Percentiles rank a stretch among this genome's conserved stretches.
Evolutionary conservation across 2,888 invertebrate genomes (phyloP).

Genomic region (Lottia gigantea): DNA sequence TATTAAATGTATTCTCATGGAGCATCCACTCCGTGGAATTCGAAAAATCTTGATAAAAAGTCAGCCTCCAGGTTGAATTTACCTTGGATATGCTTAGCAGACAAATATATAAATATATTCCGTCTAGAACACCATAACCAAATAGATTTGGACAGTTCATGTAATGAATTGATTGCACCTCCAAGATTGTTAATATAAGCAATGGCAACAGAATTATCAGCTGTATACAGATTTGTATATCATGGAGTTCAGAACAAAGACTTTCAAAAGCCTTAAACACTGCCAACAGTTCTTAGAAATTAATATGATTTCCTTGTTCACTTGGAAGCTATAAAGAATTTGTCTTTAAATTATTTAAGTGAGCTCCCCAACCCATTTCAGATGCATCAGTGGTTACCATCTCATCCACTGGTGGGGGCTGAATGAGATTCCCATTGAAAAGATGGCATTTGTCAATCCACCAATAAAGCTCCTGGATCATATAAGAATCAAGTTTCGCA

Average conservation of each 20-base stretch:
- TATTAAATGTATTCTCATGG: slow-evolving; percentile 21
- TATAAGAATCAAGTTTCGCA: background rate
- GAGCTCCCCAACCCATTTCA: background rate
- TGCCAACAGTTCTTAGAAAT: background rate
- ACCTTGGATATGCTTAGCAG: slow-evolving; percentile 23
- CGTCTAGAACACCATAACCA: slow-evolving; percentile 29
- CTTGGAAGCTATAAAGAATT: background rate
- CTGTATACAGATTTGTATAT: background rate
- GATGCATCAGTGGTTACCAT: background rate
- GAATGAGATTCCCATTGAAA: background rate
- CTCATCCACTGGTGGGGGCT: background rate
- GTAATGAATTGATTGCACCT: slow-evolving; percentile 5
- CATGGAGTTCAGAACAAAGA: background rate
- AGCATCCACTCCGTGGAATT: slow-evolving; percentile 29
- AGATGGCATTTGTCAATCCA: background rate
- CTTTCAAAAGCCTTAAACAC: background rate
- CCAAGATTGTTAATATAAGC: slow-evolving; percentile 29
- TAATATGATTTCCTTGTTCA: background rate
- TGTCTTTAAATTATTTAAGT: background rate
- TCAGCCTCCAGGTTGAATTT: slow-evolving; percentile 24
- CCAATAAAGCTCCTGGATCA: background rate
- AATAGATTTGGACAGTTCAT: slow-evolving; percentile 10
- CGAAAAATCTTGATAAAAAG: slow-evolving; percentile 25
- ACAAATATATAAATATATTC: slow-evolving; percentile 23
- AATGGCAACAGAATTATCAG: slow-evolving; percentile 26